A percentile compares a stretch with the other conserved stretches of the same genome.
phyloP scores from a whole-genome alignment of 2,888 invertebrate genomes.

The Cosmorhoe ocellata region DNA sequence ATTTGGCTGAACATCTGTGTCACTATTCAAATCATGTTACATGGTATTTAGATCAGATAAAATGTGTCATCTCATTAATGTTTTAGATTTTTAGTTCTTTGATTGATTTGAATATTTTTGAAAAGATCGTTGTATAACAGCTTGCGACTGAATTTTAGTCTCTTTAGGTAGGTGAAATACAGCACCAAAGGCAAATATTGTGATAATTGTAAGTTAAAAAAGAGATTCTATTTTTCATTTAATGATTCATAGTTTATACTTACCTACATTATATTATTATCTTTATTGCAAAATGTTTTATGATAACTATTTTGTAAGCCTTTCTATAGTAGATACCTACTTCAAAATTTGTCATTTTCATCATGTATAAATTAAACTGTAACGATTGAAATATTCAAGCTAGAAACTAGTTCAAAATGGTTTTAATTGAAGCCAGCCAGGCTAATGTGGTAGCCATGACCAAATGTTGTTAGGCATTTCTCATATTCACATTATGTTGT shows the following conservation, averaged over 20 bases:
- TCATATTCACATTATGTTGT: too few species aligned
- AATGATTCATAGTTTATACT: slow-evolving; percentile 15
- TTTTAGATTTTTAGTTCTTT: neutral
- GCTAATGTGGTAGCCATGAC: too few species aligned
- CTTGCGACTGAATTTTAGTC: slow-evolving; percentile 48
- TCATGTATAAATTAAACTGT: too few species aligned
- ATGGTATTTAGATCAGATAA: slow-evolving; percentile 28
- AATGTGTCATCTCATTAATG: slow-evolving; percentile 1
- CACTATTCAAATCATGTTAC: slow-evolving; percentile 46
- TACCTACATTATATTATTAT: slow-evolving; percentile 7
- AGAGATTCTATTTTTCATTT: slow-evolving; percentile 42
- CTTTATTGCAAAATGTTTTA: slow-evolving; percentile 12
- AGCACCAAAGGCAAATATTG: slow-evolving; percentile 64
- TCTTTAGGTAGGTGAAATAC: slow-evolving; percentile 48
- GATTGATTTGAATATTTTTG: neutral
- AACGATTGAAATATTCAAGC: too few species aligned
- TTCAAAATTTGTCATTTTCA: too few species aligned
- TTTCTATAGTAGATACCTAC: neutral
- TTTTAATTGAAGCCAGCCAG: too few species aligned
- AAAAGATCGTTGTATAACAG: slow-evolving; percentile 23
- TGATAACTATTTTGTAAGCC: slow-evolving; percentile 10
- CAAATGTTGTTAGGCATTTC: too few species aligned
- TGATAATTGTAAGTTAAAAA: slow-evolving; percentile 61
- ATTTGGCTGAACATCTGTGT: slow-evolving; percentile 67
- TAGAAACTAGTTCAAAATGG: too few species aligned